Percentiles rank a stretch among this genome's conserved stretches.
Evolutionary conservation across 1,140 invertebrate genomes (phyloP).

Genomic region (Anastrepha obliqua): DNA sequence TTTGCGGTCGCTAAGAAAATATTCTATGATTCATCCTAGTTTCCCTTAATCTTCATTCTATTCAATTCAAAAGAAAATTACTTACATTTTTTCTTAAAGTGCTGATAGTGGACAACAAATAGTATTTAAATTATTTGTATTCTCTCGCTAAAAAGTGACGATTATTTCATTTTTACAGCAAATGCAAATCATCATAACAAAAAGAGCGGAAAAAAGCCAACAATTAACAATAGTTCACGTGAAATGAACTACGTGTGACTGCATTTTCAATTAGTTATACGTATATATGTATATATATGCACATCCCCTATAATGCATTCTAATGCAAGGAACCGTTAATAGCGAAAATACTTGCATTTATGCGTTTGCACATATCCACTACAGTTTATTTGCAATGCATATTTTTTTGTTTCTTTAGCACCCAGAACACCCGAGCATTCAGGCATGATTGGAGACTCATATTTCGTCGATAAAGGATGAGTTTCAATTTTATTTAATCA

Average conservation of each 20-base stretch:
- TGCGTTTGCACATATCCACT: too few species aligned
- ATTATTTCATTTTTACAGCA: not conserved
- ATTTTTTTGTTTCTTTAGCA: too few species aligned
- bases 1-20: not conserved
- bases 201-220: not conserved
- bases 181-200: not conserved
- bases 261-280: too few species aligned
- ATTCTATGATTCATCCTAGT: not conserved
- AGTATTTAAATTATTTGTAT: not conserved
- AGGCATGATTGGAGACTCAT: too few species aligned
- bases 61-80: not conserved
- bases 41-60: not conserved
- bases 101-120: not conserved
- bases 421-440: too few species aligned
- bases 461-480: too few species aligned
- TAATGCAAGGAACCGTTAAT: too few species aligned
- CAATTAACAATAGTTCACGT: constrained; percentile 1
- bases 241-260: not conserved
- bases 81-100: not conserved
- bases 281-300: not conserved
- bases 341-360: too few species aligned
- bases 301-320: too few species aligned
- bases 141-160: not conserved
- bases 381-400: too few species aligned
- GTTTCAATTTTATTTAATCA: too few species aligned